These are phyloP conservation scores for Chondrilla cf. caribensis DNA, from an alignment of 37 sponge, comb jelly and placozoan genomes.

Conservation along the genomic window DNA sequence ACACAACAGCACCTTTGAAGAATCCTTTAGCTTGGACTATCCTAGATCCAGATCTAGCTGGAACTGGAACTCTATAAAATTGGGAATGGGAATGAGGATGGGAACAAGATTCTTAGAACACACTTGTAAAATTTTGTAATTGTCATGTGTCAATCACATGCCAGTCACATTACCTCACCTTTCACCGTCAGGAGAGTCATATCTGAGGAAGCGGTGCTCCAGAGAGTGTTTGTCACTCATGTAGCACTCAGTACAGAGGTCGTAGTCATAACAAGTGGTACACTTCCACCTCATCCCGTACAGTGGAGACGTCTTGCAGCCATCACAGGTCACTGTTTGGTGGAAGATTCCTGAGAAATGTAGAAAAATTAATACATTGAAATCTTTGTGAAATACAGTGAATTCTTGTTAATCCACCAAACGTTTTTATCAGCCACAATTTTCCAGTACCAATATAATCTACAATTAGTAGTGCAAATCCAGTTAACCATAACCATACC, in stretches of 20 bases:
- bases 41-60: slow-evolving; percentile 14
- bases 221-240: slow-evolving; percentile 66
- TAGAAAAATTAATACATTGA: too few relatives aligned
- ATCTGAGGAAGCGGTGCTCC: slow-evolving; percentile 70
- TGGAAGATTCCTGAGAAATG: slow-evolving; percentile 38
- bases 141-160: too few relatives aligned
- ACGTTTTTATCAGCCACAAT: too few relatives aligned
- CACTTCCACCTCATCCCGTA: slow-evolving; percentile 89
- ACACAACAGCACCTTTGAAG: slow-evolving; percentile 79
- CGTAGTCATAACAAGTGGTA: slow-evolving; percentile 75
- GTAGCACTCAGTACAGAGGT: slow-evolving; percentile 86
- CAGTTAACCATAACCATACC: too few relatives aligned
- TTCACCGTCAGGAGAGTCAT: slow-evolving; percentile 26
- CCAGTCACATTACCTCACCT: not conserved
- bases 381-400: too few relatives aligned
- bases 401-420: too few relatives aligned
- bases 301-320: slow-evolving; percentile 36
- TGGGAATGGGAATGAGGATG: not conserved
- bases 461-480: too few relatives aligned
- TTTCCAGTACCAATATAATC: too few relatives aligned
- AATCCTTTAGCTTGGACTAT: slow-evolving; percentile 60
- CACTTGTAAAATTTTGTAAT: not conserved
- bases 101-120: not conserved
- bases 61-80: slow-evolving; percentile 38
- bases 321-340: slow-evolving; percentile 51